Conservation (phyloP, 2,888 invertebrate genomes). For the Rhamnusium bicolor region DNA sequence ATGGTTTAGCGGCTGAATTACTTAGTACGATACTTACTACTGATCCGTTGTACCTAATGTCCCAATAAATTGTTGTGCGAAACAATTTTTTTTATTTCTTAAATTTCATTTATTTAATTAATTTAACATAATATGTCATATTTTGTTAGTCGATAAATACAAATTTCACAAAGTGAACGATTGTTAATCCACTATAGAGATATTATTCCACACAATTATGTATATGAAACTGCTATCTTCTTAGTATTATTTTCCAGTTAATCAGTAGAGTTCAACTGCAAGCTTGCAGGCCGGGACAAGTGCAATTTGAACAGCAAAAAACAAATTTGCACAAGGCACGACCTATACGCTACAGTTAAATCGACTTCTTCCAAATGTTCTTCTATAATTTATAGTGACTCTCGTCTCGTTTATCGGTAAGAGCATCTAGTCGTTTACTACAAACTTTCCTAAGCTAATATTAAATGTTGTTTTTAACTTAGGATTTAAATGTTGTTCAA, state of each 20-base stretch:
- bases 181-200: too few relatives aligned
- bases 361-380: neutral
- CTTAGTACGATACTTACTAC: too few relatives aligned
- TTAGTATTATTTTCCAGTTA: neutral
- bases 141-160: too few relatives aligned
- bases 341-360: slow-evolving; percentile 67
- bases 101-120: too few relatives aligned
- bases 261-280: slow-evolving; percentile 35
- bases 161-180: too few relatives aligned
- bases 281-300: slow-evolving; percentile 77
- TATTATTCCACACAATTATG: too few relatives aligned
- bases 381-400: neutral
- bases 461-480: neutral
- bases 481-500: neutral
- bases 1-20: too few relatives aligned
- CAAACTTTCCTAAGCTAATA: neutral
- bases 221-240: neutral
- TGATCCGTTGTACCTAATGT: too few relatives aligned
- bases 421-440: neutral
- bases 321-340: slow-evolving; percentile 76
- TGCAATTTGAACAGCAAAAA: slow-evolving; percentile 75
- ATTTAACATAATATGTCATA: too few relatives aligned
- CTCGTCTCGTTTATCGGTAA: neutral
- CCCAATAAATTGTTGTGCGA: too few relatives aligned
- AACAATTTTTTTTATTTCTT: too few relatives aligned